These are phyloP conservation scores for Hyperoplus immaculatus DNA, from an alignment of 2,797 vertebrate species.

Conservation along the genomic window DNA sequence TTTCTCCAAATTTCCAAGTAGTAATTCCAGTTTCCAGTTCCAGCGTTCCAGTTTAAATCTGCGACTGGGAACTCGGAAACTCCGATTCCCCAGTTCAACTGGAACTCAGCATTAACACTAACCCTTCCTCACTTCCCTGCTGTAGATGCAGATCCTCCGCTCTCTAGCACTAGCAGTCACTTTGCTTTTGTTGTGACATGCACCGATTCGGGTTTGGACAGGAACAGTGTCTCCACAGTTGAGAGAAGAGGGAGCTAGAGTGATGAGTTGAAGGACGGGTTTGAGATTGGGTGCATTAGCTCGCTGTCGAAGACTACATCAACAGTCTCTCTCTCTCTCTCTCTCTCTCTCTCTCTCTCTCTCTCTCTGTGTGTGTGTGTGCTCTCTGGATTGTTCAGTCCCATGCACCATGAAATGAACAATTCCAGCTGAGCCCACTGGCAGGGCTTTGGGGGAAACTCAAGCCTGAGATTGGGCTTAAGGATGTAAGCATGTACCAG, in stretches of 20 bases:
- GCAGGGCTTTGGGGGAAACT: constrained; percentile 72
- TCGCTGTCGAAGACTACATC: constrained; percentile 64
- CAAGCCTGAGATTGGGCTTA: constrained; percentile 75
- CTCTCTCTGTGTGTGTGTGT: background rate
- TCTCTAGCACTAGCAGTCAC: constrained; percentile 40
- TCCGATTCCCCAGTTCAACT: too few species aligned
- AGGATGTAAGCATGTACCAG: constrained; percentile 62
- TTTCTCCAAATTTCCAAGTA: too few species aligned
- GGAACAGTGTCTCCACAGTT: constrained; percentile 54
- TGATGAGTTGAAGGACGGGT: constrained; percentile 68
- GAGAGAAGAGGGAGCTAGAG: constrained; percentile 51
- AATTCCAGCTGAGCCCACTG: constrained; percentile 78
- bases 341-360: constrained; percentile 13
- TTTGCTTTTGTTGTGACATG: constrained; percentile 69
- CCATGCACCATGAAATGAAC: constrained; percentile 80
- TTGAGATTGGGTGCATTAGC: constrained; percentile 70
- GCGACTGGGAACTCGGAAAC: too few species aligned
- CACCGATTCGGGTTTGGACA: constrained; percentile 64
- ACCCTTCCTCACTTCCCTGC: constrained; percentile 22
- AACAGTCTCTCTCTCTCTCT: constrained; percentile 41
- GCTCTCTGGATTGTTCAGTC: constrained; percentile 66
- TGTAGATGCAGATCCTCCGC: constrained; percentile 40
- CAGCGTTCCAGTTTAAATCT: too few species aligned
- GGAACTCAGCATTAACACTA: constrained; percentile 19
- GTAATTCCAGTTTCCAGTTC: too few species aligned